phyloP scores from a whole-genome alignment of 1,140 invertebrate species.

The Ctenoplectra terminalis region DNA sequence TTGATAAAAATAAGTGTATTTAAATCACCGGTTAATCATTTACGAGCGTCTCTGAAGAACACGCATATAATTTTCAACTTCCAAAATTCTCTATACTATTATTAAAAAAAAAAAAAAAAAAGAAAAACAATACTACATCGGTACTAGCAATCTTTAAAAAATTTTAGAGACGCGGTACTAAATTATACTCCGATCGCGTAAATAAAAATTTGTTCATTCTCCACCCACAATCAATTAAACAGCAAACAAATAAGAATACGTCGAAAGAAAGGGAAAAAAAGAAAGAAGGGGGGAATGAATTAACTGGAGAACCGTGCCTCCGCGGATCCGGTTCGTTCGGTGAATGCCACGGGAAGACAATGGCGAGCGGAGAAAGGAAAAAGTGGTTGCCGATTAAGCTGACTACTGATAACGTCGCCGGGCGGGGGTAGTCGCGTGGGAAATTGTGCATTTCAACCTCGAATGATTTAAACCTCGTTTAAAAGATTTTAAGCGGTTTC shows the following conservation, averaged over 20 bases:
- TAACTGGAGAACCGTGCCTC: not conserved
- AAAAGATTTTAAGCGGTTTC: conserved; percentile 37
- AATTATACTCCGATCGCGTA: no score
- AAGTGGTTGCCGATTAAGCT: conserved; percentile 36
- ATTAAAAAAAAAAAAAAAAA: no score
- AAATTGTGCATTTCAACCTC: conserved; percentile 38
- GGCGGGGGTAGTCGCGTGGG: conserved; percentile 15
- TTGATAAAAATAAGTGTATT: no score
- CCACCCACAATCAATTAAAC: not conserved
- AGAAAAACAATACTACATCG: no score
- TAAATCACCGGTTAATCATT: no score
- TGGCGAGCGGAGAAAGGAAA: conserved; percentile 3
- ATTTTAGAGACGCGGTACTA: no score
- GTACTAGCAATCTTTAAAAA: no score
- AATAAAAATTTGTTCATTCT: not conserved
- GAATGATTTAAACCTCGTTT: conserved; percentile 35
- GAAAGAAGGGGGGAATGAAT: not conserved
- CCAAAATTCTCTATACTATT: no score
- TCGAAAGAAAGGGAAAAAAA: no score
- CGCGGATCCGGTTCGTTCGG: not conserved
- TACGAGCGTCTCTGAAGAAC: no score
- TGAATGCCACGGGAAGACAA: conserved; percentile 20
- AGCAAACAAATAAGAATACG: no score
- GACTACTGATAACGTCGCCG: conserved; percentile 25
- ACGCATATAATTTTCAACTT: no score